Percentiles rank a stretch among this genome's conserved stretches.
Evolutionary conservation across 2,797 vertebrate genomes (phyloP).

Genomic region (Rhinophrynus dorsalis): DNA sequence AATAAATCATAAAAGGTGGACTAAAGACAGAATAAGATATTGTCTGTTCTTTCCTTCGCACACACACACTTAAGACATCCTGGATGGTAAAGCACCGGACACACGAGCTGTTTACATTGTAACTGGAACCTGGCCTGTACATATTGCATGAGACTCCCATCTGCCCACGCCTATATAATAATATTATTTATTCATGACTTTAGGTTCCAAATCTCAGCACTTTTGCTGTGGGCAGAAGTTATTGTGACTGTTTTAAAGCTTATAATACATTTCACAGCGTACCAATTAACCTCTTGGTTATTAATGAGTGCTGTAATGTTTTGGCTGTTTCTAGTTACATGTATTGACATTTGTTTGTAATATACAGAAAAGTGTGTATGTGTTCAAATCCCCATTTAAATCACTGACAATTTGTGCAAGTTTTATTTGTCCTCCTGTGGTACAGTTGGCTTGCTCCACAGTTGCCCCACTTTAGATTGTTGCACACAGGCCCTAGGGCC

Average conservation of each 20-base stretch:
- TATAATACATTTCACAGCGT: no score
- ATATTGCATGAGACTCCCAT: background rate
- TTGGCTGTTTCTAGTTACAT: no score
- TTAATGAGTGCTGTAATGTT: no score
- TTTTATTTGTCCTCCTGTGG: no score
- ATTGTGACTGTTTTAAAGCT: background rate
- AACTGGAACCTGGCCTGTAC: conserved; percentile 6
- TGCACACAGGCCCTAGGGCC: no score
- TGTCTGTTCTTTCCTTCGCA: background rate
- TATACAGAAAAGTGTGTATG: no score
- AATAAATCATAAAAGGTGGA: conserved; percentile 15
- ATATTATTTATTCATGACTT: conserved; percentile 26
- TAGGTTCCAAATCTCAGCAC: background rate
- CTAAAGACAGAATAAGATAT: background rate
- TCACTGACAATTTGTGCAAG: no score
- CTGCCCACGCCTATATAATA: background rate
- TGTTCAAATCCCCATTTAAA: no score
- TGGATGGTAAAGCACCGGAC: conserved; percentile 8
- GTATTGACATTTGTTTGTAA: no score
- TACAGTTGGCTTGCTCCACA: no score
- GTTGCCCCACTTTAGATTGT: no score
- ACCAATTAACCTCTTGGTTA: no score
- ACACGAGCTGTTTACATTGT: conserved; percentile 35
- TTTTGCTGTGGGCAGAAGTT: background rate
- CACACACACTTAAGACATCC: conserved; percentile 2